Conservation (phyloP, 2,888 invertebrate species). For the Leucoma salicis region DNA sequence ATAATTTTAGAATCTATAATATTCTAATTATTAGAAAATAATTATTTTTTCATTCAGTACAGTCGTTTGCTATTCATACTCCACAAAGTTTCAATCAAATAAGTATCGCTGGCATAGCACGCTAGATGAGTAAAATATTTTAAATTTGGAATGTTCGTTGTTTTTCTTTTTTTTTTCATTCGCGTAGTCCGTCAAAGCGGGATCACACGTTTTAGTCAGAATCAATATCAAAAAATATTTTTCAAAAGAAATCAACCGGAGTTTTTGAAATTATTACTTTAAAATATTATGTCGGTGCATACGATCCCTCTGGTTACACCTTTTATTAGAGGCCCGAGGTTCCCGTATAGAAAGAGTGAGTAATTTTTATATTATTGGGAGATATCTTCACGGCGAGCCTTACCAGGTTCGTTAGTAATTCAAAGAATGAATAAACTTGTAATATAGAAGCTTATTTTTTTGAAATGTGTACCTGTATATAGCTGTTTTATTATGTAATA, state of each 20-base stretch:
- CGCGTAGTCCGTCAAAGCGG: constrained; percentile 44
- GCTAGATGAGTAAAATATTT: constrained; percentile 45
- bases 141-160: constrained; percentile 64
- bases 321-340: constrained; percentile 77
- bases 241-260: constrained; percentile 17
- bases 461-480: too few species aligned
- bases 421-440: too few species aligned
- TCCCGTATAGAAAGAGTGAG: constrained; percentile 78
- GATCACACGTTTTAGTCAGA: constrained; percentile 40
- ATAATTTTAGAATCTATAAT: too few species aligned
- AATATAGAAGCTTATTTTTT: too few species aligned
- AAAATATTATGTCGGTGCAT: constrained; percentile 74
- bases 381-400: too few species aligned
- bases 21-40: too few species aligned
- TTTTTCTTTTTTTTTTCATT: constrained; percentile 57
- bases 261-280: constrained; percentile 27
- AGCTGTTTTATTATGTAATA: too few species aligned
- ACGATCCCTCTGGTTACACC: constrained; percentile 75
- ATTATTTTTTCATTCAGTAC: constrained; percentile 9
- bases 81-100: constrained; percentile 9
- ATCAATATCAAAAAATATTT: constrained; percentile 25
- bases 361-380: constrained; percentile 39
- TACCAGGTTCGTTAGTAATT: too few species aligned
- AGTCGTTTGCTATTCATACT: constrained; percentile 5
- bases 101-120: constrained; percentile 33